Evolutionary conservation across 1,140 invertebrate genomes (phyloP).

Genomic region (Cotesia vestalis): DNA sequence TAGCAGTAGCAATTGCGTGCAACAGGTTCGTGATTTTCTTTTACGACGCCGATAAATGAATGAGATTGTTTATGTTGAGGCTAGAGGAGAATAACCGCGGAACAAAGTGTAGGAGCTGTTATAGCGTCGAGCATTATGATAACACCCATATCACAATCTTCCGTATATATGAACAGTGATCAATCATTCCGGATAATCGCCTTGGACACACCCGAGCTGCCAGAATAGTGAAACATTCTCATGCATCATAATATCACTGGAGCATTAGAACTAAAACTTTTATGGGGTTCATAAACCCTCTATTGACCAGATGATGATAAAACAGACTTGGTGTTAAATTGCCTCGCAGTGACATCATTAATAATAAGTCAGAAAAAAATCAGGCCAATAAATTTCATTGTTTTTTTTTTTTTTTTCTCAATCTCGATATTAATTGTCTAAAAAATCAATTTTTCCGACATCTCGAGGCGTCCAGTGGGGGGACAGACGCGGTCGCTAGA

Average conservation of each 20-base stretch:
- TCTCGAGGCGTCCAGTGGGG: too few species aligned
- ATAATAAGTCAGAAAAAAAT: too few species aligned
- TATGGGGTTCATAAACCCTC: too few species aligned
- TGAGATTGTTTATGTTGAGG: background rate
- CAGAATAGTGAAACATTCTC: background rate
- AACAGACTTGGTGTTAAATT: too few species aligned
- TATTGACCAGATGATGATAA: too few species aligned
- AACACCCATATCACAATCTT: background rate
- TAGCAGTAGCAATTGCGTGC: conserved; percentile 5
- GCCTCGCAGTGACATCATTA: too few species aligned
- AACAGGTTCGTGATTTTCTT: conserved; percentile 34
- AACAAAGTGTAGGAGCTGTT: background rate
- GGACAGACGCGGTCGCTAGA: too few species aligned
- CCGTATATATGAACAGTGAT: background rate
- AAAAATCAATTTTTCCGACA: too few species aligned
- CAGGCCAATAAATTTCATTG: too few species aligned
- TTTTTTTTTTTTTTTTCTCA: too few species aligned
- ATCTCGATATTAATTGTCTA: too few species aligned
- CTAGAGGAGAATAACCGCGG: background rate
- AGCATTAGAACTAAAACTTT: background rate
- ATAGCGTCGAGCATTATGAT: background rate
- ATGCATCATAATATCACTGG: conserved; percentile 1
- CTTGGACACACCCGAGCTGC: background rate
- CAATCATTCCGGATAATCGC: conserved; percentile 6
- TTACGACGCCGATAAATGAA: conserved; percentile 9